Evolutionary conservation across 2,888 invertebrate genomes (phyloP), one percentile per base, ranked within the genome.

Genomic region (Linnaemya vulpina): DNA sequence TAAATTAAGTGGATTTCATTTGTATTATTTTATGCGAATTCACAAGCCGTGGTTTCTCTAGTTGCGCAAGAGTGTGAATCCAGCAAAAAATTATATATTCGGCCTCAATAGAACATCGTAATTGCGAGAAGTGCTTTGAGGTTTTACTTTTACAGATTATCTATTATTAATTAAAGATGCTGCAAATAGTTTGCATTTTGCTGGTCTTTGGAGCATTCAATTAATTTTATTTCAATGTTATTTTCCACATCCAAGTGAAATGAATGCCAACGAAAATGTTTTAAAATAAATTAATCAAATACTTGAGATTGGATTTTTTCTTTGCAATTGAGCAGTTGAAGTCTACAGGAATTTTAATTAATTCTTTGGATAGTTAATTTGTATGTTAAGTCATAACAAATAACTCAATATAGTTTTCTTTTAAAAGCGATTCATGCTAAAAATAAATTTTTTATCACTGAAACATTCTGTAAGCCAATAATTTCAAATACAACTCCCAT

Each of bases 1-100:
- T 77, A 74, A 77, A 78, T 85, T 53, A 81, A 81, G 70, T 76
- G 67, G 76, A 73, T 76, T 80, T 81, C n/a, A 51, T 74, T 74
- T 46, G n/a, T 63, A 25, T 51, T 22, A 63, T 74, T 73, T 74
- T 22, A 58, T 63, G 68, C 13, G 63, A 76, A 63, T 63, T 80
- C 1, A 30, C 30, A 58, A 46, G 17, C 53, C 3, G 17, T 38
- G 17, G 35, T 11, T 11, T 1, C 17, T 5, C 17, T 9, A 11
- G 40, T 30, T n/a, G 3, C 22, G 0, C 11, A 38, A 58, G 17
- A 63, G 22, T n/a, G 0, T 25, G 1, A 40, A 40, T 7, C 10
- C 11, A 40, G 11, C 13, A 40, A 40, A 13, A 10, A 30, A 30
- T 2, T 30, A 30, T 63, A 15, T 53, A 20, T 73, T 73, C 35